A percentile compares a stretch with the other conserved stretches of the same genome.
phyloP scores from a whole-genome alignment of 2,797 vertebrate genomes.

The Discoglossus pictus region DNA sequence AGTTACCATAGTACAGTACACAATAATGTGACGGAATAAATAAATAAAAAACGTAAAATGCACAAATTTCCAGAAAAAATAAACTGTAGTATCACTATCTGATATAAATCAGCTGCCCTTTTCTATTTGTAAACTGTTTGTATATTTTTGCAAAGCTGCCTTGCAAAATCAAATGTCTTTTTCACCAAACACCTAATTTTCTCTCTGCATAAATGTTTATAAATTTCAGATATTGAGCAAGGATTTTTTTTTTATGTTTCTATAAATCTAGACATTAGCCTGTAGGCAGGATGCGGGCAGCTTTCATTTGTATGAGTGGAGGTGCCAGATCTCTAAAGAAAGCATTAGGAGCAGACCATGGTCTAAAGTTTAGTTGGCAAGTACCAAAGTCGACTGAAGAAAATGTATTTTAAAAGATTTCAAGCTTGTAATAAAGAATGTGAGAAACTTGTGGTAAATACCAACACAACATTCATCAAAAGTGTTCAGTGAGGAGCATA shows the following conservation, averaged over 20 bases:
- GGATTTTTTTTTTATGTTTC: neutral
- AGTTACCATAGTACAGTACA: too few species aligned
- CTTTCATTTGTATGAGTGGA: conserved; percentile 5
- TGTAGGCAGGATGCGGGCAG: conserved; percentile 7
- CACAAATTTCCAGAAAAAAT: too few species aligned
- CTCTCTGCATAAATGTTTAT: conserved; percentile 72
- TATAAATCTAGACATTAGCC: neutral
- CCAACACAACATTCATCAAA: too few species aligned
- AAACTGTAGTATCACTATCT: conserved; percentile 52
- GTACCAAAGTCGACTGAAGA: conserved; percentile 4
- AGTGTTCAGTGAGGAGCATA: too few species aligned
- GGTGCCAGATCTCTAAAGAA: conserved; percentile 7
- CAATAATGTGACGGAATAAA: too few species aligned
- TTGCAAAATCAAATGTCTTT: conserved; percentile 74
- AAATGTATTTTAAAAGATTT: too few species aligned
- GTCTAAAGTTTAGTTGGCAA: conserved; percentile 6
- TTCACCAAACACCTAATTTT: conserved; percentile 72
- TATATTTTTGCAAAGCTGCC: conserved; percentile 66
- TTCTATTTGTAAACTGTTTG: conserved; percentile 56
- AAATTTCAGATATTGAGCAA: conserved; percentile 63
- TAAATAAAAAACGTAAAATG: too few species aligned
- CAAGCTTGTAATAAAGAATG: too few species aligned
- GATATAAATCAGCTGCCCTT: conserved; percentile 68
- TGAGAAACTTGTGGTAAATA: too few species aligned
- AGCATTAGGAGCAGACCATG: conserved; percentile 9